Base-by-base conservation (phyloP, 1,140 invertebrate species). In the Arctopsyche grandis region DNA sequence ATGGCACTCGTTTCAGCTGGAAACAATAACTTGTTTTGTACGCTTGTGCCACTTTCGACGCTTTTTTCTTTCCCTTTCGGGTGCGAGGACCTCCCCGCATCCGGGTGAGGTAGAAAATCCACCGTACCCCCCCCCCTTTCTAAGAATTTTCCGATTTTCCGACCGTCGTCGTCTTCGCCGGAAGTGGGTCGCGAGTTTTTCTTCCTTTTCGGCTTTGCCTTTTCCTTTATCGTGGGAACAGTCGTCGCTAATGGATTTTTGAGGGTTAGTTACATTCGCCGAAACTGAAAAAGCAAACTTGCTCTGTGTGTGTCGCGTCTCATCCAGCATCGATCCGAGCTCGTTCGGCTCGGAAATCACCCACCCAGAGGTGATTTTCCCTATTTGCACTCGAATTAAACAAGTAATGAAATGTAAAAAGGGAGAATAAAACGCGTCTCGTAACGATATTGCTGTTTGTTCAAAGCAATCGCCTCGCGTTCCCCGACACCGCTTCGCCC, bases 231-330 rank as follows among this genome's bases (percentile, higher is more conserved):
- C 48, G 38, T 14, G 9, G 21, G 56, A 60, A 60, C 16, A 60
- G 69, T 79, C 69, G 24, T 56, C 69, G 69, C 77, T 81, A 81
- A 81, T 81, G 80, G 80, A 81, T 79, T 81, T 81, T 81, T 79
- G 78, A 81, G 78, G 73, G 80, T 79, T 79, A 79, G 73, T 75
- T 79, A 79, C 76, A 76, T 78, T 79, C 38, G 43, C 56, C 38
- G 44, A 52, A 77, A 76, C 77, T 70, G 80, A 77, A 75, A 81
- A 76, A 43, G 78, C 73, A 81, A 81, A 79, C 74, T 81, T 81
- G 63, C 76, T 58, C 71, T 77, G 71, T 76, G 21, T 38, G 5
- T 38, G 69, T 21, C 38, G 12, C 7, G 3, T 26, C 66, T 69
- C 29, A n/a, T 0, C 5, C 7, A 16, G 5, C 38, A 71, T 71